These are phyloP conservation scores for Alfaro cultratus DNA, from an alignment of 2,797 vertebrate species.

Conservation along the genomic window DNA sequence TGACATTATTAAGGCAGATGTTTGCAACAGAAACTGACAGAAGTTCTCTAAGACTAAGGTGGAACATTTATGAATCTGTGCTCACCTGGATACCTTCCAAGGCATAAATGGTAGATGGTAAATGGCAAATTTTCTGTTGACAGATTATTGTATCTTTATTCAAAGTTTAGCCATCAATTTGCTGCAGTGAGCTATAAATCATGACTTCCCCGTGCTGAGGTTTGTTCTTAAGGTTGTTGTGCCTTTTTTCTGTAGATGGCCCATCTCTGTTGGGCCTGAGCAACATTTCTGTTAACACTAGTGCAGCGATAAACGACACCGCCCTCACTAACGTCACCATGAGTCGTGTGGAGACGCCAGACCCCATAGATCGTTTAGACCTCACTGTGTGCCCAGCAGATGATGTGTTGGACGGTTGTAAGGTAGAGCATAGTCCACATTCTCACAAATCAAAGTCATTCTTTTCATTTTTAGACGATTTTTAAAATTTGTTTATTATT, in stretches of 20 bases:
- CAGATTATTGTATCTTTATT: background rate
- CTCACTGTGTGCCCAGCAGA: conserved; percentile 86
- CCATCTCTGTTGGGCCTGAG: conserved; percentile 89
- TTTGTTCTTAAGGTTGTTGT: background rate
- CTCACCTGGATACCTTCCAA: background rate
- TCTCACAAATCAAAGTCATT: background rate
- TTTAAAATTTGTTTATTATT: conserved; percentile 14
- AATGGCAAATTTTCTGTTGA: too few species aligned
- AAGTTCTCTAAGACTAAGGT: background rate
- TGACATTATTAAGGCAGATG: background rate
- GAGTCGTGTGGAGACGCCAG: conserved; percentile 83
- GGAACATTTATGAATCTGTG: background rate
- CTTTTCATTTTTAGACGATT: accelerated
- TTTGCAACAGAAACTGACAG: background rate
- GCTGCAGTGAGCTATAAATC: background rate
- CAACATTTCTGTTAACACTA: conserved; percentile 90
- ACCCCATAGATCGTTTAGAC: conserved; percentile 88
- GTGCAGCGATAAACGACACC: conserved; percentile 87
- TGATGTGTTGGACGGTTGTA: conserved; percentile 94
- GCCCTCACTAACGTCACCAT: conserved; percentile 77
- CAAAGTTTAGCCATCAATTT: background rate
- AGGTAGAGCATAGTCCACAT: conserved; percentile 42
- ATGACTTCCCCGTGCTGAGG: background rate
- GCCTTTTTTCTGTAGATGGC: conserved; percentile 52
- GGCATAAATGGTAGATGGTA: background rate